Base-by-base conservation (phyloP, 1,140 invertebrate species). In the Cotesia vestalis region DNA sequence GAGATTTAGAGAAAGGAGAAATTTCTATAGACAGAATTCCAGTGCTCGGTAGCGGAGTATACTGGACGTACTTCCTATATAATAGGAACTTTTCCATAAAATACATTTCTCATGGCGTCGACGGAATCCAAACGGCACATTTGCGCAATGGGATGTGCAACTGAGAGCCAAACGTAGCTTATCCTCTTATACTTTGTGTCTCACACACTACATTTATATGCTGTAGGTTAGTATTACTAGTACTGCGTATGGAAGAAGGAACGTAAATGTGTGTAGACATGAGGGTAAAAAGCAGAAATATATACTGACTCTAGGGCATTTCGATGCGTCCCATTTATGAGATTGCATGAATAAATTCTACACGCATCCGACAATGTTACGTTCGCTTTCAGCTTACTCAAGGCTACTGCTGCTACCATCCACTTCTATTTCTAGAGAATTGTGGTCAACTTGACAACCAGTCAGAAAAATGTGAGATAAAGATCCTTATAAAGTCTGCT, bases 101-200 rank as follows among this genome's bases (percentile, higher is more conserved):
- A 83, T 81, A 82, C 77, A 78, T 78, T 78, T 79, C 61, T 66
- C 73, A 61, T 66, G 64, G 69, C 78, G 78, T 78, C 76, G 72
- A 75, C 75, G 74, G 80, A 83, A 83, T 83, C 72, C 76, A 83
- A 83, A 83, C 77, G 78, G 78, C 80, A 76, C 77, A 83, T 83
- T 83, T 83, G 80, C 78, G 80, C 81, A 83, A 82, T 82, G 81
- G 79, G 75, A 82, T 77, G 79, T 83, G 78, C 78, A 80, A 79
- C 66, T 74, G 76, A 63, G 20, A 40, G 40, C 62, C 60, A 66
- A 69, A 55, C 11, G 36, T 66, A 35, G 38, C 27, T 20, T 14
- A 36, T 52, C 20, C 64, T 38, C 59, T 6, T 61, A 71, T 20
- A 52, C 52, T 62, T 40, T 64, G 20, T 59, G 9, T 68, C 51